A percentile compares a stretch with the other conserved stretches of the same genome.
Evolutionary conservation across 2,888 invertebrate species (phyloP).

Genomic region (Drosophila picticornis): DNA sequence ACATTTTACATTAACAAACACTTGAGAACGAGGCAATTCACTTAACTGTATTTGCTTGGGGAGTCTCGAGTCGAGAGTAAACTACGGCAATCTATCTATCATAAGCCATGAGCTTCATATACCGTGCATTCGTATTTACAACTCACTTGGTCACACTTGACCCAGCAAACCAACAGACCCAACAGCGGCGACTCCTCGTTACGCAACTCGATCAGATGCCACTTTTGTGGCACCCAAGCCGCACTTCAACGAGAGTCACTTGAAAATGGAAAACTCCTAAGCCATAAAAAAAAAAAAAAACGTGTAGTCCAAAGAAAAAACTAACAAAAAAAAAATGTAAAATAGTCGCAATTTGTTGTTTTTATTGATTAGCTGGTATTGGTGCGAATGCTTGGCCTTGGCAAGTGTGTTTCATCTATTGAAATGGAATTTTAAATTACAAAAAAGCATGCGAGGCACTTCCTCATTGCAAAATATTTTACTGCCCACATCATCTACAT

Average conservation of each 20-base stretch:
- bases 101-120: slow-evolving; percentile 54
- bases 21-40: slow-evolving; percentile 61
- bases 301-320: not conserved
- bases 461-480: slow-evolving; percentile 57
- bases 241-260: slow-evolving; percentile 48
- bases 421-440: slow-evolving; percentile 58
- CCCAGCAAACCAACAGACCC: slow-evolving; percentile 36
- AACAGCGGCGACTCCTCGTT: slow-evolving; percentile 28
- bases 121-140: slow-evolving; percentile 60
- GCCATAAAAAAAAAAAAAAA: slow-evolving; percentile 13
- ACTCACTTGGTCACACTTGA: slow-evolving; percentile 73
- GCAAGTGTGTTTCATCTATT: slow-evolving; percentile 40
- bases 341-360: slow-evolving; percentile 27
- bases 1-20: slow-evolving; percentile 67
- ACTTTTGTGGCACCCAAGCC: slow-evolving; percentile 44
- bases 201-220: slow-evolving; percentile 63
- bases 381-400: slow-evolving; percentile 64
- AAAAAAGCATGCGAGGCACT: slow-evolving; percentile 45
- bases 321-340: slow-evolving; percentile 14
- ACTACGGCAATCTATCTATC: slow-evolving; percentile 59
- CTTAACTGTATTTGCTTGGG: slow-evolving; percentile 75
- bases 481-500: slow-evolving; percentile 69
- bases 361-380: slow-evolving; percentile 71
- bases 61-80: slow-evolving; percentile 44
- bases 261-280: slow-evolving; percentile 13